Evolutionary conservation across 2,888 invertebrate species (phyloP), one percentile per base, ranked within the genome.

Genomic region (Anthophora plumipes): DNA sequence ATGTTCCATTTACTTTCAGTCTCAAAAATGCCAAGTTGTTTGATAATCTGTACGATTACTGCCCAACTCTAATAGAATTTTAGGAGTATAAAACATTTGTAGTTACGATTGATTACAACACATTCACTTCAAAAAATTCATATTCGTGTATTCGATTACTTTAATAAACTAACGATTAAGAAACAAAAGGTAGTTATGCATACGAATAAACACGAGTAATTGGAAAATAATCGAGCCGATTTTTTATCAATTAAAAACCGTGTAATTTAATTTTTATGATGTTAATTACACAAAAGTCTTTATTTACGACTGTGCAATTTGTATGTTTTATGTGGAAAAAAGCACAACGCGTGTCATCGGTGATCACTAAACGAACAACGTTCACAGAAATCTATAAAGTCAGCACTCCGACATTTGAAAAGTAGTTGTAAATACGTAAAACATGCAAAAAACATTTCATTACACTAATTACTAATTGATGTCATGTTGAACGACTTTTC

Each of bases 381-480:
- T 14, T 4, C 66, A 12, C 46, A 20, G 14, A 54, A 20, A 54
- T 55, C 25, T 63, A 8, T 63, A 63, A 52, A 63, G 46, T 74
- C 14, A 11, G 31, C 52, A 37, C 8, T 46, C 11, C 14, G 63
- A 61, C 12, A 22, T 48, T 76, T 31, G 43, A 66, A 67, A 76
- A 43, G 76, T 66, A 79, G 25, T 76, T n/a, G 63, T 20, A 43
- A 46, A 50, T 25, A 68, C 22, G 14, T 48, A 22, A 41, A 55
- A 43, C 66, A 48, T 61, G 54, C 37, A 75, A 66, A 76, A 64
- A 64, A 70, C 61, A 76, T 50, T 69, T 75, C 12, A 52, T 75
- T 60, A 70, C 64, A 37, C 20, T 52, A 20, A 31, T 74, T 50
- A 64, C 11, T 54, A 59, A 50, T 31, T 22, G 59, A 14, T 46